Conservation (phyloP, 2,113 vertebrate genomes). For the Turdus rufiventris region DNA sequence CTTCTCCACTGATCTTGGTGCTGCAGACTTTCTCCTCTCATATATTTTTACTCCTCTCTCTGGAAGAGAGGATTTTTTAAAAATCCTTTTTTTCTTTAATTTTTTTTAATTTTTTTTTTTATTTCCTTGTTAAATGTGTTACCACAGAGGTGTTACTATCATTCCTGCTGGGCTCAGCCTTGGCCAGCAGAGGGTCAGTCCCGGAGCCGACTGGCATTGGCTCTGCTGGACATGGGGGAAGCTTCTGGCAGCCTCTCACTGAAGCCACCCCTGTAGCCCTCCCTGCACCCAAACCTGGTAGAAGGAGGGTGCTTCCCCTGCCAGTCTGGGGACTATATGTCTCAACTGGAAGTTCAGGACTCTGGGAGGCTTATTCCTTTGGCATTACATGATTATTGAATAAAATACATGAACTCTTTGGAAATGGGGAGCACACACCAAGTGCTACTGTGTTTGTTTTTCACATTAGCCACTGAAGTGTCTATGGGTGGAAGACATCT, state of each 20-base stretch:
- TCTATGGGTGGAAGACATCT: not conserved
- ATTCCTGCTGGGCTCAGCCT: not conserved
- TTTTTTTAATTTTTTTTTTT: rapidly evolving
- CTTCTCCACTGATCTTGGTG: not conserved
- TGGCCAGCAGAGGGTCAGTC: not conserved
- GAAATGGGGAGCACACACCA: not conserved
- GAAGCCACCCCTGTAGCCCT: not conserved
- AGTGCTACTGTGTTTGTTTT: not conserved
- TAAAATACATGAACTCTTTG: not conserved
- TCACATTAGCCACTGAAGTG: not conserved
- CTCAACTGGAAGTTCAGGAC: not conserved
- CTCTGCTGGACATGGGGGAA: rapidly evolving
- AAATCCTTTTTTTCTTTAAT: rapidly evolving
- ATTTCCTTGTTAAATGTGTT: not conserved
- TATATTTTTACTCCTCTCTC: not conserved
- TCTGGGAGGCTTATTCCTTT: not conserved
- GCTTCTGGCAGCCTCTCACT: not conserved
- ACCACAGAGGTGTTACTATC: not conserved
- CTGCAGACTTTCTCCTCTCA: not conserved
- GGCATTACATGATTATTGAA: not conserved
- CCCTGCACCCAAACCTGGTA: not conserved
- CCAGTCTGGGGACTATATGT: not conserved
- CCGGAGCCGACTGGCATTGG: not conserved
- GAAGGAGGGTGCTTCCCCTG: not conserved
- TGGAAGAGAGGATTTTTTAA: not conserved